phyloP scores from a whole-genome alignment of 2,113 vertebrate genomes.

The Ondatra zibethicus region DNA sequence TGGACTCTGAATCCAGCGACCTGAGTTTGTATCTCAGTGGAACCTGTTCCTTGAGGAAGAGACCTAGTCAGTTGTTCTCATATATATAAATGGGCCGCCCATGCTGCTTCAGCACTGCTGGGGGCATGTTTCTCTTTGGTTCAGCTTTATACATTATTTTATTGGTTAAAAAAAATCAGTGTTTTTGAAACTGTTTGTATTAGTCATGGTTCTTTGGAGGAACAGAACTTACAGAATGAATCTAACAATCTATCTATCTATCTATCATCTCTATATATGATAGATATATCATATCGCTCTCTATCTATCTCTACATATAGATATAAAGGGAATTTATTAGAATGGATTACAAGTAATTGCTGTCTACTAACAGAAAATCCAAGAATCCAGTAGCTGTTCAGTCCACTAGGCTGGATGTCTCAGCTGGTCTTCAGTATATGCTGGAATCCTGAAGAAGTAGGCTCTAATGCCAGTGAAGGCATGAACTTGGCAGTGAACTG shows the following conservation, averaged over 20 bases:
- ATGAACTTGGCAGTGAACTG: not conserved
- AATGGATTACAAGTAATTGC: not conserved
- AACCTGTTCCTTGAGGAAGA: no score
- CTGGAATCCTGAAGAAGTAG: not conserved
- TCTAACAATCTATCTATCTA: not conserved
- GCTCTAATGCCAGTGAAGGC: not conserved
- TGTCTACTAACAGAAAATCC: not conserved
- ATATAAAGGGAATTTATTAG: not conserved
- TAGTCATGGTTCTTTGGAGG: not conserved
- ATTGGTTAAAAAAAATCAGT: not conserved
- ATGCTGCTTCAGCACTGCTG: no score
- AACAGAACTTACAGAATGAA: not conserved
- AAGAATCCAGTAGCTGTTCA: not conserved
- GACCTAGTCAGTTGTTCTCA: no score
- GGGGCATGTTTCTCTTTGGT: no score
- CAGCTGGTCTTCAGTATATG: not conserved
- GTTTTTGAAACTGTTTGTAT: conserved; percentile 3
- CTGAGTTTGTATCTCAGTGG: no score
- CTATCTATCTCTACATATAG: not conserved
- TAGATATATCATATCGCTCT: no score
- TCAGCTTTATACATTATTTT: conserved; percentile 49
- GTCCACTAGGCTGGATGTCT: not conserved
- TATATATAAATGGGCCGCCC: no score
- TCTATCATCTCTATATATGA: not conserved
- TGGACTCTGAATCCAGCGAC: no score